phyloP scores from a whole-genome alignment of 2,113 vertebrate species.

The Solea senegalensis region DNA sequence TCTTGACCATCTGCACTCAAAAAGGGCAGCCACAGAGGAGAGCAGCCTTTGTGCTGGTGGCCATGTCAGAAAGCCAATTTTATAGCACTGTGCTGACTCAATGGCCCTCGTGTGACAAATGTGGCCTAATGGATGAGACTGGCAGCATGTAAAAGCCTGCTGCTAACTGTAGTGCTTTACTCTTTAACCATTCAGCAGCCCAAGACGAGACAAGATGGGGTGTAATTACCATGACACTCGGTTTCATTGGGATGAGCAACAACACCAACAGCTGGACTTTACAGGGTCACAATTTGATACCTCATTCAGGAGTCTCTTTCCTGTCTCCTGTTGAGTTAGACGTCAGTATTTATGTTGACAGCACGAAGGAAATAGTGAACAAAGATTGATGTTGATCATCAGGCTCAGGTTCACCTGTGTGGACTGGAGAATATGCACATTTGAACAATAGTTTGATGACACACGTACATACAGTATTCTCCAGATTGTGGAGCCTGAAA shows the following conservation, averaged over 20 bases:
- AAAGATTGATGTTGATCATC: slow-evolving; percentile 7
- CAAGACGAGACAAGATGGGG: slow-evolving; percentile 60
- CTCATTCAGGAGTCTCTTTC: slow-evolving; percentile 58
- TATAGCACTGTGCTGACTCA: slow-evolving; percentile 77
- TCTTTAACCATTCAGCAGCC: slow-evolving; percentile 65
- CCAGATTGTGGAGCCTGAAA: not conserved
- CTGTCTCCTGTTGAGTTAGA: slow-evolving; percentile 45
- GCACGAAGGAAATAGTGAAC: not conserved
- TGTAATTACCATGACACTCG: slow-evolving; percentile 67
- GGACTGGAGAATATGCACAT: not conserved
- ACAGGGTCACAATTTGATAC: slow-evolving; percentile 47
- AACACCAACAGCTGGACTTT: slow-evolving; percentile 70
- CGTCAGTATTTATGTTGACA: slow-evolving; percentile 15
- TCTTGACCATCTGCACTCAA: slow-evolving; percentile 84
- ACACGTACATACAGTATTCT: not conserved
- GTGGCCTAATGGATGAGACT: slow-evolving; percentile 79
- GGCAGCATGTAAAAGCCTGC: slow-evolving; percentile 74
- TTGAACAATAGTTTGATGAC: not conserved
- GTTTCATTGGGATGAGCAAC: slow-evolving; percentile 40
- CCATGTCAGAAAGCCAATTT: slow-evolving; percentile 82
- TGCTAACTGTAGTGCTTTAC: slow-evolving; percentile 61
- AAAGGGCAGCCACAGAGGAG: slow-evolving; percentile 66
- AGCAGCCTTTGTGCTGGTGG: slow-evolving; percentile 81
- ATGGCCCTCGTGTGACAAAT: slow-evolving; percentile 80
- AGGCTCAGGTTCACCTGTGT: not conserved